These are phyloP conservation scores for Mus spicilegus DNA, from an alignment of 2,113 vertebrate genomes.

Conservation along the genomic window DNA sequence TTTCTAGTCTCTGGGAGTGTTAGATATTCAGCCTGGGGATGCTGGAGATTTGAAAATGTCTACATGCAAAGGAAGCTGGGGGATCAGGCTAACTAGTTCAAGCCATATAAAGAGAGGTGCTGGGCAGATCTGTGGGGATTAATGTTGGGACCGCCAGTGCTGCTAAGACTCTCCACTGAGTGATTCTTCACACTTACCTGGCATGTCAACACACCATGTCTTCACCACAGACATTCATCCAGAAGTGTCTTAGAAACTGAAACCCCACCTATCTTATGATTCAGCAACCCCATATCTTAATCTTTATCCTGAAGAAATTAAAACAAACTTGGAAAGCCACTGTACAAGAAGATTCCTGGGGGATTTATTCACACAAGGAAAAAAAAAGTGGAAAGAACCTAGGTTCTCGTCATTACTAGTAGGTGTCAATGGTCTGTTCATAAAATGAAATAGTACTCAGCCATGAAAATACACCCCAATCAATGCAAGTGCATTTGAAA, in stretches of 20 bases:
- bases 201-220: accelerated
- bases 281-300: background rate
- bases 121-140: background rate
- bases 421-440: background rate
- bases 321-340: background rate
- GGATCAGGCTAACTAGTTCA: background rate
- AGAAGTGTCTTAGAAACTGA: background rate
- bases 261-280: background rate
- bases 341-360: background rate
- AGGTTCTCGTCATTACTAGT: background rate
- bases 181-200: background rate
- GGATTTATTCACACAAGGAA: background rate
- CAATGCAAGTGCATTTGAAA: background rate
- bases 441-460: background rate
- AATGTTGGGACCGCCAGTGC: background rate
- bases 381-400: background rate
- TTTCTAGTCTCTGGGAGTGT: background rate
- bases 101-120: background rate
- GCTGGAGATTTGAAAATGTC: background rate
- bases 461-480: background rate
- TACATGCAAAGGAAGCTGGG: background rate
- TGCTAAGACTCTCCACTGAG: background rate
- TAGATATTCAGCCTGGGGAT: background rate
- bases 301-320: background rate
- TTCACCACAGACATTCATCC: background rate